Conservation (phyloP, 2,888 invertebrate genomes). For the Eudiplozoon nipponicum region DNA sequence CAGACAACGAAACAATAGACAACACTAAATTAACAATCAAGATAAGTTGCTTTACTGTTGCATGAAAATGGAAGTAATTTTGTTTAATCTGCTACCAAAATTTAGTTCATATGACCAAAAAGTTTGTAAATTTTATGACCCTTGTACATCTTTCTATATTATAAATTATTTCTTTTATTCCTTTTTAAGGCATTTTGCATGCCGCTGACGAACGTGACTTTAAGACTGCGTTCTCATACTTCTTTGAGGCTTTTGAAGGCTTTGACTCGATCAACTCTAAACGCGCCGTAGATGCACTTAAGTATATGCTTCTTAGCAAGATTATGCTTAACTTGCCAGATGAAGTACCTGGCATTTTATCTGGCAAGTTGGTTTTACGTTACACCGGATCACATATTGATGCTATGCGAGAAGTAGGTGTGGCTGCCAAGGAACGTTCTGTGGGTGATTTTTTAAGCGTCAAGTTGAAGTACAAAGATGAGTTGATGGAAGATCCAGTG, state of each 20-base stretch:
- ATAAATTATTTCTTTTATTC: too few species aligned
- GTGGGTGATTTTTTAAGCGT: slow-evolving; percentile 52
- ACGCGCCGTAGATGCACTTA: slow-evolving; percentile 67
- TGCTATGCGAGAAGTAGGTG: slow-evolving; percentile 82
- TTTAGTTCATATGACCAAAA: too few species aligned
- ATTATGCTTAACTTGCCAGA: slow-evolving; percentile 76
- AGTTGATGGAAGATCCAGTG: slow-evolving; percentile 73
- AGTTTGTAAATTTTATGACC: too few species aligned
- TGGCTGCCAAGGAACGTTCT: slow-evolving; percentile 74
- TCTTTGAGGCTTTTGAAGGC: slow-evolving; percentile 94
- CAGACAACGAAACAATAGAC: too few species aligned
- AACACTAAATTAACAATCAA: too few species aligned
- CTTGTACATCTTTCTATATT: too few species aligned
- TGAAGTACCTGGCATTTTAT: slow-evolving; percentile 67
- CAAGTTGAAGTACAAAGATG: slow-evolving; percentile 48
- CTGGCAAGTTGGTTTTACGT: slow-evolving; percentile 77
- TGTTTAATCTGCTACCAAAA: too few species aligned
- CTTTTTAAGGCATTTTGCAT: slow-evolving; percentile 42
- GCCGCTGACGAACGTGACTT: slow-evolving; percentile 98
- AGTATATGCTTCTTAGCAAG: slow-evolving; percentile 92
- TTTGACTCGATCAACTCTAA: slow-evolving; percentile 61
- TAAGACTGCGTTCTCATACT: slow-evolving; percentile 95
- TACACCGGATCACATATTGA: slow-evolving; percentile 76
- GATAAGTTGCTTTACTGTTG: too few species aligned
- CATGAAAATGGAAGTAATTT: too few species aligned